Evolutionary conservation across 2,113 vertebrate species (phyloP), one percentile per base, ranked within the genome.

Genomic region (Coptodon bakossiorum): DNA sequence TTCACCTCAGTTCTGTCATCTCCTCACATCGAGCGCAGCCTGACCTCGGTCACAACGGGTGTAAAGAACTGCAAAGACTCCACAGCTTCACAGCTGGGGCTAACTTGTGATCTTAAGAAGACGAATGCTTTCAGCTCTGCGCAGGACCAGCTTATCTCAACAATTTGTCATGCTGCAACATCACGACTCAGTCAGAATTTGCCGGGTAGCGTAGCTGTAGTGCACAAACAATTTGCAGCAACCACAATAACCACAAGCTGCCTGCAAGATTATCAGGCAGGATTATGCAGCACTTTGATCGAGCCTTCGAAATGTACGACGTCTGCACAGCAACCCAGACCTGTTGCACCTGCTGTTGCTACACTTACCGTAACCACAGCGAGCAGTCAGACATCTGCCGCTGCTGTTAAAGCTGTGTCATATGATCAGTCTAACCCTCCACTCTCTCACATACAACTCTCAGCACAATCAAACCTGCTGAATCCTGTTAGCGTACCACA

Each of bases 221-320:
- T 82, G 34, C 89, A 92, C 36, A 88, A 82, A 24, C 91, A 89
- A 38, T 86, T 87, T 81, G 82, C 90, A 73, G 38, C 86, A 48
- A 83, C 86, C 89, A 91, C 91, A 22, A 83, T 81, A 86, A 94
- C 91, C 83, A 91, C 92, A 29, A 83, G 90, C 80, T 89, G 89
- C 56, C 78, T 68, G 12, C 83, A 85, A n/a, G 76, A 88, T 48
- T 54, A 84, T 83, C 73, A 56, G 11, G 53, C 84, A 50, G 89
- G 87, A 63, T 83, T 83, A 40, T 89, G 84, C 90, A 94, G 80
- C 89, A 78, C 90, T n/a, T 80, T n/a, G 31, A 73, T 90, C 48
- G 86, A 90, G 6, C 29, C 89, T 8, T 83, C 80, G 1, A 73
- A 84, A 85, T 76, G 71, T 16, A 40, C 34, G 36, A 57, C 5